Percentiles rank a stretch among this genome's conserved stretches.
Evolutionary conservation across 1,140 invertebrate species (phyloP).

Genomic region (Ganaspis sp.): DNA sequence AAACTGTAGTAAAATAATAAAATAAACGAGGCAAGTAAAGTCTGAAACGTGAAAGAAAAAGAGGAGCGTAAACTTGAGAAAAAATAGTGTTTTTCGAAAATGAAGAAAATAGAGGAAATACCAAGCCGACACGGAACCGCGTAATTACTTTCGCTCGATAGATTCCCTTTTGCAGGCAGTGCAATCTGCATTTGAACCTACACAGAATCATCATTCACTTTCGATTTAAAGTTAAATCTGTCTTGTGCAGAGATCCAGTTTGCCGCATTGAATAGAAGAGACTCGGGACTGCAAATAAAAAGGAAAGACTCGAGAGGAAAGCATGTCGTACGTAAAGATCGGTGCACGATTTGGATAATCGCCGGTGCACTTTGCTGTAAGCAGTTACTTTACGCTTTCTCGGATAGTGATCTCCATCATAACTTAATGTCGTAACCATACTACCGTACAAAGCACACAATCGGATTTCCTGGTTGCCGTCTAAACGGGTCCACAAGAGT

Average conservation of each 20-base stretch:
- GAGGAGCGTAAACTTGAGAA: too few relatives aligned
- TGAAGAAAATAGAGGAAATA: neutral
- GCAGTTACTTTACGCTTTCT: conserved; percentile 60
- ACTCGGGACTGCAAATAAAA: conserved; percentile 30
- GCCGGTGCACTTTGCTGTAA: conserved; percentile 55
- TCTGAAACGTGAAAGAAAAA: too few relatives aligned
- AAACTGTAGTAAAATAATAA: too few relatives aligned
- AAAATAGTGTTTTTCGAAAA: neutral
- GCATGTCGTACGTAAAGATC: conserved; percentile 54
- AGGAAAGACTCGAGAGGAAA: conserved; percentile 2
- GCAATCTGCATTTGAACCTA: conserved; percentile 23
- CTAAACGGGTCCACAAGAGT: neutral
- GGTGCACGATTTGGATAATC: conserved; percentile 62
- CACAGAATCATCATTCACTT: conserved; percentile 27
- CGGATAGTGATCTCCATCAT: conserved; percentile 65
- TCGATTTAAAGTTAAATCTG: conserved; percentile 30
- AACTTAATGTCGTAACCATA: conserved; percentile 55
- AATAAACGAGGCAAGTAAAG: too few relatives aligned
- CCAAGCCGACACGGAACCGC: neutral
- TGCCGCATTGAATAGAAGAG: conserved; percentile 1
- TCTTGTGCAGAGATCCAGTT: conserved; percentile 24
- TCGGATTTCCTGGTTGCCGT: conserved; percentile 46
- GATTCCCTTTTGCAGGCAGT: conserved; percentile 2
- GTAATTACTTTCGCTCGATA: conserved; percentile 18
- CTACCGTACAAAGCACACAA: conserved; percentile 49